Conservation (phyloP, 2,888 invertebrate genomes). For the Schizaphis graminum region DNA sequence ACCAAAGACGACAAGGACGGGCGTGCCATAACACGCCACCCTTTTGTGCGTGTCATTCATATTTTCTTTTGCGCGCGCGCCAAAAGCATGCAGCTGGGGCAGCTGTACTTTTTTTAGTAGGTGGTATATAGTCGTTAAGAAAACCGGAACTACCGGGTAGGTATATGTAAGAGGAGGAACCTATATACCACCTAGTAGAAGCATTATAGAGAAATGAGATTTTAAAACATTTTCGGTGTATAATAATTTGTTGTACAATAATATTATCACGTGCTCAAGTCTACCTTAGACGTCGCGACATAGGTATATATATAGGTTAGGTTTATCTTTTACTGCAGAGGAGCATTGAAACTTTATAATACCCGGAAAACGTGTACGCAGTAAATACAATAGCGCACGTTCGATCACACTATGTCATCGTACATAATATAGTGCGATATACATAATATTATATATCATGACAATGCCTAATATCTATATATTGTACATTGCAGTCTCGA, state of each 20-base stretch:
- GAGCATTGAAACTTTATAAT: background rate
- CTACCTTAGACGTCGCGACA: background rate
- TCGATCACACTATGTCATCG: background rate
- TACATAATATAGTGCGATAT: background rate
- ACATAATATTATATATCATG: background rate
- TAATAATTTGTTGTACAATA: background rate
- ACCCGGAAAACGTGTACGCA: background rate
- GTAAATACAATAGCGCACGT: background rate
- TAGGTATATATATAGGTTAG: background rate
- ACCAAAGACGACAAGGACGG: slow-evolving; percentile 51
- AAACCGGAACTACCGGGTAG: slow-evolving; percentile 53
- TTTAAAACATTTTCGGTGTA: background rate
- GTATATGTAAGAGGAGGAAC: background rate
- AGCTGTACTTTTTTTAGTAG: slow-evolving; percentile 44
- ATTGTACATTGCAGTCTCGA: background rate
- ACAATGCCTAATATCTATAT: background rate
- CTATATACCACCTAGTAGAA: background rate
- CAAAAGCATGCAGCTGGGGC: slow-evolving; percentile 56
- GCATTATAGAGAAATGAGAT: background rate
- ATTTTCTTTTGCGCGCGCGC: slow-evolving; percentile 63
- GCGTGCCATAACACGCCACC: slow-evolving; percentile 55
- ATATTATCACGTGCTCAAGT: background rate
- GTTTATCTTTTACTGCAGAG: background rate
- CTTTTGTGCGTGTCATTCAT: slow-evolving; percentile 62
- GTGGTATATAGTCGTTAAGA: slow-evolving; percentile 37